These are phyloP conservation scores for Chirona hameri DNA, from an alignment of 2,888 invertebrate species.

Conservation along the genomic window DNA sequence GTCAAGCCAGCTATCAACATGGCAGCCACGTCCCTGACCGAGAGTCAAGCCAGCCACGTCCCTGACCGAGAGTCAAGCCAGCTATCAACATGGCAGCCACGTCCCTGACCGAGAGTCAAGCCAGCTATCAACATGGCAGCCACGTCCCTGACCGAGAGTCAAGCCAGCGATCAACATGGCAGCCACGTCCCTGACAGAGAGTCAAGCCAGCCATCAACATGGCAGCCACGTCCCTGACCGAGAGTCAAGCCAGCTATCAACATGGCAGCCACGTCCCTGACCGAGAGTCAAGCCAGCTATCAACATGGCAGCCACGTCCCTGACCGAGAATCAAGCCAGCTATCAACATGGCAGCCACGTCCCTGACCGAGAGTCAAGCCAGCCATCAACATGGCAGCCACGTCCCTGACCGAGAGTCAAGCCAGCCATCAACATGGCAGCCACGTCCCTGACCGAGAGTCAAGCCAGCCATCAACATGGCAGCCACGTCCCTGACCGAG, in stretches of 20 bases:
- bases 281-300: neutral
- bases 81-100: no score
- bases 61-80: no score
- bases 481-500: neutral
- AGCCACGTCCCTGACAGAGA: neutral
- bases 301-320: neutral
- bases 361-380: neutral
- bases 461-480: neutral
- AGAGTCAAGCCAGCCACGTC: no score
- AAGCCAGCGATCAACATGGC: no score
- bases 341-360: neutral
- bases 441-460: neutral
- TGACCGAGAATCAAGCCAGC: neutral
- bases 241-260: no score
- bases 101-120: neutral
- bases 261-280: neutral
- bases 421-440: neutral
- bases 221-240: neutral
- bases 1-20: no score
- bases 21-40: neutral
- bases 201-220: no score
- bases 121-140: no score
- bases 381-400: neutral
- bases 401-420: neutral
- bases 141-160: neutral